phyloP scores from a whole-genome alignment of 2,888 invertebrate genomes.

The Cheilosia vulpina region DNA sequence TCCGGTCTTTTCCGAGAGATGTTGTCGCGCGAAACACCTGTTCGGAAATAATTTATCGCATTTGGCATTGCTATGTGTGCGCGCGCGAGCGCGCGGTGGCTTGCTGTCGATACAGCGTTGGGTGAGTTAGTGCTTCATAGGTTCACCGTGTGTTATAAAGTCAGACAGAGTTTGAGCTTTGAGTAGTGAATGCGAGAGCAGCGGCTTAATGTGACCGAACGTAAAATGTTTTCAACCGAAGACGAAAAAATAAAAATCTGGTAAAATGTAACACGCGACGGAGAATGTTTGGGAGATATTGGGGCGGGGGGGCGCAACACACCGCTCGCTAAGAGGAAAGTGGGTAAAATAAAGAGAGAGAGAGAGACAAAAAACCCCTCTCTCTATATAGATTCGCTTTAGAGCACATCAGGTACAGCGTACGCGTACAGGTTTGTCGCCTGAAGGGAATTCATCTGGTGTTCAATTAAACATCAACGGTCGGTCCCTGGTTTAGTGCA shows the following conservation, averaged over 20 bases:
- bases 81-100: constrained; percentile 35
- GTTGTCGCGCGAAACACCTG: constrained; percentile 75
- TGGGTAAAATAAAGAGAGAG: constrained; percentile 8
- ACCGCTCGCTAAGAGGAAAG: constrained; percentile 37
- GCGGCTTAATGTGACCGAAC: constrained; percentile 55
- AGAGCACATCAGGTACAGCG: constrained; percentile 15
- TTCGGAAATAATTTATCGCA: constrained; percentile 74
- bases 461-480: constrained; percentile 74
- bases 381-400: constrained; percentile 24
- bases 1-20: constrained; percentile 66
- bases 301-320: background rate
- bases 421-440: constrained; percentile 64
- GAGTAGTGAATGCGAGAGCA: constrained; percentile 16
- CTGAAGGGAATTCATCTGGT: constrained; percentile 73
- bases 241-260: constrained; percentile 27
- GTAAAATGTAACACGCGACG: constrained; percentile 69
- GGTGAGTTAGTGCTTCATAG: constrained; percentile 51
- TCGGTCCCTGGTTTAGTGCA: constrained; percentile 44
- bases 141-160: background rate
- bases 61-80: constrained; percentile 52
- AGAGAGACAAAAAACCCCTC: constrained; percentile 43
- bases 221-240: constrained; percentile 37
- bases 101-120: constrained; percentile 44
- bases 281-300: constrained; percentile 52
- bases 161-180: constrained; percentile 14